A percentile compares a stretch with the other conserved stretches of the same genome.
Evolutionary conservation across 1,140 invertebrate species (phyloP).

Genomic region (Acromyrmex echinatior): DNA sequence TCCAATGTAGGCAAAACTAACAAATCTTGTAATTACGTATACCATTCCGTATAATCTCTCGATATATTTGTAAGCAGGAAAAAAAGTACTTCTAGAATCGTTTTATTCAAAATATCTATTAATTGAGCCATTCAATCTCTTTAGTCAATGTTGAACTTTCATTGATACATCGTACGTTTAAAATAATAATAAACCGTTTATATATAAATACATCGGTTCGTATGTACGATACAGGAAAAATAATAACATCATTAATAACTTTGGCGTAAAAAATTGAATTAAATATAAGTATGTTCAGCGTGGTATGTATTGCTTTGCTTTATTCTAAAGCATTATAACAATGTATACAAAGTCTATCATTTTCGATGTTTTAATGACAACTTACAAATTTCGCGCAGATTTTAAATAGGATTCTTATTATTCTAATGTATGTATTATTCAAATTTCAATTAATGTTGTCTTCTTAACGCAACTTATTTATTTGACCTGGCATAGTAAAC

Average conservation of each 20-base stretch:
- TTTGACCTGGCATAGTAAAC: background rate
- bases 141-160: background rate
- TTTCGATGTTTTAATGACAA: background rate
- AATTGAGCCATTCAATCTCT: background rate
- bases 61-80: background rate
- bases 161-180: background rate
- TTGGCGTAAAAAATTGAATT: background rate
- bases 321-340: slow-evolving; percentile 15
- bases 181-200: background rate
- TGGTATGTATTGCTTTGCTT: slow-evolving; percentile 8
- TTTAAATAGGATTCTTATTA: background rate
- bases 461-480: background rate
- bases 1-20: background rate
- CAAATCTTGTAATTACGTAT: background rate
- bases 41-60: background rate
- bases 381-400: background rate
- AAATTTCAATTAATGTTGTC: slow-evolving; percentile 13
- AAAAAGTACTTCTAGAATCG: background rate
- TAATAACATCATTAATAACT: background rate
- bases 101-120: slow-evolving; percentile 12
- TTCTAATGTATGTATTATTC: slow-evolving; percentile 3
- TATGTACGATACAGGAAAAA: background rate
- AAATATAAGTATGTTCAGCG: background rate
- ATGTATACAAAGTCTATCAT: background rate
- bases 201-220: background rate